Evolutionary conservation across 1,140 invertebrate species (phyloP).

Genomic region (Liolophura sinensis): DNA sequence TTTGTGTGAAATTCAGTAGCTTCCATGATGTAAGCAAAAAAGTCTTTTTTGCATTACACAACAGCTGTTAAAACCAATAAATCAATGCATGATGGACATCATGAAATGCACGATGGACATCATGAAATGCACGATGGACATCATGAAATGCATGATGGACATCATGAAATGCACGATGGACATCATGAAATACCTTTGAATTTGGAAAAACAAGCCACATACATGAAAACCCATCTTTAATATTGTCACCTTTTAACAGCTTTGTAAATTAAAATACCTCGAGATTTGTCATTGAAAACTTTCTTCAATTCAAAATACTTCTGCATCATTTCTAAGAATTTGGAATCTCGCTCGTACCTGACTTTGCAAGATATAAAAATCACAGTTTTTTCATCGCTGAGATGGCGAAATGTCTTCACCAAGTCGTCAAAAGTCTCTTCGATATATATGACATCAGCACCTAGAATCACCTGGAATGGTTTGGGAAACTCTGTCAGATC

Average conservation of each 20-base stretch:
- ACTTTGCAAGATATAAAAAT: slow-evolving; percentile 50
- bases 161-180: no score
- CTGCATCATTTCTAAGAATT: slow-evolving; percentile 42
- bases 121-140: no score
- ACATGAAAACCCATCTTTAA: no score
- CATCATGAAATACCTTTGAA: no score
- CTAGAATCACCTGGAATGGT: slow-evolving; percentile 51
- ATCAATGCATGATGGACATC: no score
- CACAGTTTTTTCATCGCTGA: slow-evolving; percentile 30
- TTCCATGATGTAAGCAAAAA: no score
- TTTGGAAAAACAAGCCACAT: no score
- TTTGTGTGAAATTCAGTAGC: no score
- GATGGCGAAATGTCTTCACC: slow-evolving; percentile 39
- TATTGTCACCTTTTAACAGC: slow-evolving; percentile 9
- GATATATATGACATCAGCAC: slow-evolving; percentile 56
- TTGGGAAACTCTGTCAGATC: slow-evolving; percentile 21
- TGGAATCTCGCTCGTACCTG: slow-evolving; percentile 48
- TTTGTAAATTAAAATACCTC: slow-evolving; percentile 44
- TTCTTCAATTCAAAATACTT: slow-evolving; percentile 35
- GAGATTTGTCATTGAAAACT: slow-evolving; percentile 34
- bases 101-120: no score
- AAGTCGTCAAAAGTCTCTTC: slow-evolving; percentile 51
- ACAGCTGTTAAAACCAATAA: no score
- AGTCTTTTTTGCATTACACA: no score
- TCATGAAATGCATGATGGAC: no score